Conservation (phyloP, 1,140 invertebrate species). For the Metaphire vulgaris region DNA sequence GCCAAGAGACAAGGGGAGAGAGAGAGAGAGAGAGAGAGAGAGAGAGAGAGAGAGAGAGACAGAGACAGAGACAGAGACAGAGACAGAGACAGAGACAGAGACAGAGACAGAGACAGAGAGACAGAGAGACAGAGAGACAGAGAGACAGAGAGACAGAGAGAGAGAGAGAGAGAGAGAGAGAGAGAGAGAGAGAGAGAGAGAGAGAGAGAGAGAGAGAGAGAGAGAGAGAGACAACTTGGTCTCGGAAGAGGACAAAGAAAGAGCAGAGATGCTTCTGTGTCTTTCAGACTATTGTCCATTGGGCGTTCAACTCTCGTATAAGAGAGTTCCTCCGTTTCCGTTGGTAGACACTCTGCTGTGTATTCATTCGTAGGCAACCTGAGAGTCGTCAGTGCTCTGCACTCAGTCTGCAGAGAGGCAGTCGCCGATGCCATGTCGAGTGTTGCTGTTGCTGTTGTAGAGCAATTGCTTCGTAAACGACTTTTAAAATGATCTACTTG, state of each 20-base stretch:
- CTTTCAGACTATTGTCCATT: background rate
- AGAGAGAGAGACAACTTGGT: background rate
- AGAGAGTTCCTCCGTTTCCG: too few species aligned
- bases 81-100: background rate
- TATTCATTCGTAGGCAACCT: too few species aligned
- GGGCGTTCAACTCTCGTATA: too few species aligned
- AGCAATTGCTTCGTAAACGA: too few species aligned
- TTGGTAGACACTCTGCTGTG: too few species aligned
- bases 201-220: background rate
- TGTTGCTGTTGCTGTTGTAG: too few species aligned
- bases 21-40: background rate
- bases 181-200: background rate
- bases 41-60: background rate
- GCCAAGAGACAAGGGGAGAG: background rate
- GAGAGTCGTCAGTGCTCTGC: too few species aligned
- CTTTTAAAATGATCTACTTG: too few species aligned
- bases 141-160: constrained; percentile 1
- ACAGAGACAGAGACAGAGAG: background rate
- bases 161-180: background rate
- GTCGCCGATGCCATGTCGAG: too few species aligned
- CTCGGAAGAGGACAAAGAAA: background rate
- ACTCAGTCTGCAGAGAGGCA: too few species aligned
- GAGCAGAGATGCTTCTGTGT: background rate
- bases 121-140: background rate
- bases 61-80: background rate